Evolutionary conservation across 2,797 vertebrate genomes (phyloP).

Genomic region (Enteromius viviparus): DNA sequence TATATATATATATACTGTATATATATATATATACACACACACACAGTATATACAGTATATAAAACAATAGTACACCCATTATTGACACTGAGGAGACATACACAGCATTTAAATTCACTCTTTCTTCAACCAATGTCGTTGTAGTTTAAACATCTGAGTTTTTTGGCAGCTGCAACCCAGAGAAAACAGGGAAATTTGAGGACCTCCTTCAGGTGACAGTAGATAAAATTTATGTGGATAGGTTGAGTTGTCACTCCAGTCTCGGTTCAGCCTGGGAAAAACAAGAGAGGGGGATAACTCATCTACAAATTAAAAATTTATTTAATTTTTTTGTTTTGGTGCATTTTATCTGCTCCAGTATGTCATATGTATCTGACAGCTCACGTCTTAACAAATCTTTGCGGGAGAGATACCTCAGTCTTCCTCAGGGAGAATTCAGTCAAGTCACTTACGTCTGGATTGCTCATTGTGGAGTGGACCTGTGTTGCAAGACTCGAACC

Average conservation of each 20-base stretch:
- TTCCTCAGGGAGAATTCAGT: constrained; percentile 78
- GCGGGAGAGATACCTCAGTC: constrained; percentile 81
- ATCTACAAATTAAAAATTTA: not conserved
- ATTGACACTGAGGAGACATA: too few species aligned
- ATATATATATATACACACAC: too few species aligned
- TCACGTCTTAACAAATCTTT: constrained; percentile 82
- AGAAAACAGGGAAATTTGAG: not conserved
- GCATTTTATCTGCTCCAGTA: constrained; percentile 42
- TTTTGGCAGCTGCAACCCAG: too few species aligned
- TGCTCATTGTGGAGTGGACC: constrained; percentile 81
- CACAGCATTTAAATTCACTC: too few species aligned
- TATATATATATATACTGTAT: too few species aligned
- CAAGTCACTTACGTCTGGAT: constrained; percentile 90
- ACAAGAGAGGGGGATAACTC: not conserved
- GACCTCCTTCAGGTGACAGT: not conserved
- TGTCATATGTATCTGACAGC: constrained; percentile 78
- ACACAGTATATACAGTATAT: too few species aligned
- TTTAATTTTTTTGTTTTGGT: not conserved
- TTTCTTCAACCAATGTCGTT: too few species aligned
- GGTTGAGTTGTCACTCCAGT: not conserved
- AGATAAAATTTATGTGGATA: not conserved
- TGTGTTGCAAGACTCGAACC: constrained; percentile 85
- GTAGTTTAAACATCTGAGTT: too few species aligned
- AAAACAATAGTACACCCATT: too few species aligned
- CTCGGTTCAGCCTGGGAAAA: not conserved